These are phyloP conservation scores for Ennomos erosarius DNA, from an alignment of 2,888 invertebrate species.

Conservation along the genomic window DNA sequence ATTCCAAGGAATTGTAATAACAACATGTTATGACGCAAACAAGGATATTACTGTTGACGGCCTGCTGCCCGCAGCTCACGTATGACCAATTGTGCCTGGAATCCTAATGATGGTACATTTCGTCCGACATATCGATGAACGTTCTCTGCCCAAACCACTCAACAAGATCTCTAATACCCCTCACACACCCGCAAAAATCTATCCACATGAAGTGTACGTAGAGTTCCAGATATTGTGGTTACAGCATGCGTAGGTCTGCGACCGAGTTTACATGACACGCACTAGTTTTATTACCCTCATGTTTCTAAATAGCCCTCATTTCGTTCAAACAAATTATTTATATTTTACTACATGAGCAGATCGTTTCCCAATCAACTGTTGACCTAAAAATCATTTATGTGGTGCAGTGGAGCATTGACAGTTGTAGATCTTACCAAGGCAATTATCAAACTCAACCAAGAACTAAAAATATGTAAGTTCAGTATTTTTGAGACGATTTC, in stretches of 20 bases:
- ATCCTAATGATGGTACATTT: conserved; percentile 76
- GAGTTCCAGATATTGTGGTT: conserved; percentile 62
- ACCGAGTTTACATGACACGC: conserved; percentile 81
- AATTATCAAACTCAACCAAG: too few relatives aligned
- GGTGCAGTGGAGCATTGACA: conserved; percentile 77
- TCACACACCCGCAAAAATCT: conserved; percentile 41
- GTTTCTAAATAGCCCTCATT: conserved; percentile 85
- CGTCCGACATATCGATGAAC: conserved; percentile 64
- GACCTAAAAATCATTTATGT: conserved; percentile 81
- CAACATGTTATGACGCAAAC: conserved; percentile 62
- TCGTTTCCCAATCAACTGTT: conserved; percentile 82
- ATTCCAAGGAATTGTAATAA: conserved; percentile 54
- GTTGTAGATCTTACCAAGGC: too few relatives aligned
- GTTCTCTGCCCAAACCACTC: conserved; percentile 50
- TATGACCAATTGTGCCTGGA: conserved; percentile 71
- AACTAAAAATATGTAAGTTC: too few relatives aligned
- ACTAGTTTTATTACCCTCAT: conserved; percentile 85
- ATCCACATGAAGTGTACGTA: conserved; percentile 48
- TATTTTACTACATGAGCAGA: conserved; percentile 82
- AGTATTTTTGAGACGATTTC: too few relatives aligned
- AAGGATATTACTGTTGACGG: conserved; percentile 58
- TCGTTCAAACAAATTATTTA: conserved; percentile 82
- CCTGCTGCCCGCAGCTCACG: conserved; percentile 74
- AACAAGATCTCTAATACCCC: conserved; percentile 57
- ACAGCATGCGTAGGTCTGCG: conserved; percentile 64